Conservation (phyloP, 2,797 vertebrate genomes). For the Centroberyx gerrardi region DNA sequence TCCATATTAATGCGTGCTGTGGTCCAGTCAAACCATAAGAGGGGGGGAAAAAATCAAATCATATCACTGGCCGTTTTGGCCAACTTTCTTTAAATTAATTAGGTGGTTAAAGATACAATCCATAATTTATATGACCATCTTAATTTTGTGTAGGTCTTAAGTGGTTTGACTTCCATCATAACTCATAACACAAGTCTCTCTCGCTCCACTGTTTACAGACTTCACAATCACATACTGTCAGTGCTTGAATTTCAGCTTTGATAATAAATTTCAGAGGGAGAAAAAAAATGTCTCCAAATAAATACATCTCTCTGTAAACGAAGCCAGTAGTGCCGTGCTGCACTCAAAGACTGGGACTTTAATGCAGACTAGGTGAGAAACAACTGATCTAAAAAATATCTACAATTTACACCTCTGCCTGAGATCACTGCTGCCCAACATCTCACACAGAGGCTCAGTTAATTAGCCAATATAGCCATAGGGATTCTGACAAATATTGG, state of each 20-base stretch:
- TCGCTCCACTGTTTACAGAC: background rate
- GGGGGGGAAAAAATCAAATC: background rate
- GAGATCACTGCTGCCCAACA: background rate
- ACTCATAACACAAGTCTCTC: background rate
- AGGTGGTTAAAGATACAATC: background rate
- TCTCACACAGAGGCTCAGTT: background rate
- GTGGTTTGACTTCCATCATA: background rate
- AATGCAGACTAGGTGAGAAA: background rate
- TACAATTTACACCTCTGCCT: background rate
- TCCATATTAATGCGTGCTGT: slow-evolving; percentile 40
- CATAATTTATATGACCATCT: background rate
- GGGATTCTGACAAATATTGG: background rate
- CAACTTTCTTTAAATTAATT: background rate
- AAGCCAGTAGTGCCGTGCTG: background rate
- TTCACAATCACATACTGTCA: background rate
- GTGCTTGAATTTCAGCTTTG: background rate
- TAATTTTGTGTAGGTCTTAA: background rate
- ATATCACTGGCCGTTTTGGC: slow-evolving; percentile 2
- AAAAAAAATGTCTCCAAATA: slow-evolving; percentile 5
- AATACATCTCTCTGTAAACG: background rate
- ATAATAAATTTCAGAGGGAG: background rate
- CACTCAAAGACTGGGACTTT: background rate
- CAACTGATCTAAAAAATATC: slow-evolving; percentile 15
- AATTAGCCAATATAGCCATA: background rate
- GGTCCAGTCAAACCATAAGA: slow-evolving; percentile 21